A percentile compares a stretch with the other conserved stretches of the same genome.
phyloP scores from a whole-genome alignment of 1,140 invertebrate species.

The Bombus breviceps region DNA sequence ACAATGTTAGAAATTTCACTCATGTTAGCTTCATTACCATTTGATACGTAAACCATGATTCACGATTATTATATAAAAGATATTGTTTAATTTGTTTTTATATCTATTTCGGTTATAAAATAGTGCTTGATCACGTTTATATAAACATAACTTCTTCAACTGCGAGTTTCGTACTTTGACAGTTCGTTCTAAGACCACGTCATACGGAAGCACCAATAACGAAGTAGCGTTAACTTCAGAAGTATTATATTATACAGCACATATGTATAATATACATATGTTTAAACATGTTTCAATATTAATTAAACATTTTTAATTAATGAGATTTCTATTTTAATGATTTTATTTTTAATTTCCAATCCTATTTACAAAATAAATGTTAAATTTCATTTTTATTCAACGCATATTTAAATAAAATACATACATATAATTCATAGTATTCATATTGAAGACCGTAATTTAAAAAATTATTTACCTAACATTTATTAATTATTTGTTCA shows the following conservation, averaged over 20 bases:
- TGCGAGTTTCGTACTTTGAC: neutral
- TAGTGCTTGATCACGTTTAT: neutral
- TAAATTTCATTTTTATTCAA: neutral
- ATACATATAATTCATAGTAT: neutral
- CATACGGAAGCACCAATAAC: neutral
- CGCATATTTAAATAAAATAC: neutral
- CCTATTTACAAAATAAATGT: neutral
- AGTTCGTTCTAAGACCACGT: constrained; percentile 1
- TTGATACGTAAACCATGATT: constrained; percentile 62
- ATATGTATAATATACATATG: neutral
- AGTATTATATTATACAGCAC: neutral
- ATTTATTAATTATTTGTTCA: neutral
- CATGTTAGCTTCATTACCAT: constrained; percentile 50
- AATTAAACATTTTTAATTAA: neutral
- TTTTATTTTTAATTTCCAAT: neutral
- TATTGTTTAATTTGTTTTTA: neutral
- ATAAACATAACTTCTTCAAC: neutral
- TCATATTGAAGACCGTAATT: neutral
- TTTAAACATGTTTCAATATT: neutral
- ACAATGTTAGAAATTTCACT: neutral
- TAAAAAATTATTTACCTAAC: no score
- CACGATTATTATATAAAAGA: neutral
- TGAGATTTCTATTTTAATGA: neutral
- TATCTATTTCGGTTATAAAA: neutral
- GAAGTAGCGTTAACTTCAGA: constrained; percentile 1